phyloP scores from a whole-genome alignment of 2,888 invertebrate genomes.

The Lapara coniferarum region DNA sequence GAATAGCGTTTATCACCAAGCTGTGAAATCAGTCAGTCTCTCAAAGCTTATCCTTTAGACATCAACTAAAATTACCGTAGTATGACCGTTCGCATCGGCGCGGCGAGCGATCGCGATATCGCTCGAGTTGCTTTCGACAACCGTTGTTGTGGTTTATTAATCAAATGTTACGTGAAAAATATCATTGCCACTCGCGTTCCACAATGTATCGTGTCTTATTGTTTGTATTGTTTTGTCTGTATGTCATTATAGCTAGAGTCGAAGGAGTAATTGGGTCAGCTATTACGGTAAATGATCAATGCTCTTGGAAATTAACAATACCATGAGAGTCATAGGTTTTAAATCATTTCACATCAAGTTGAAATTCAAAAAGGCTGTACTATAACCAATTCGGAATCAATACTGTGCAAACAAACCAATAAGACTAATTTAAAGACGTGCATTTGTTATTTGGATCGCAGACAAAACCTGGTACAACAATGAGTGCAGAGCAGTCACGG shows the following conservation, averaged over 20 bases:
- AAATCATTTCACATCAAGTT: background rate
- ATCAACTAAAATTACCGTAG: background rate
- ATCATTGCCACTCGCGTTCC: slow-evolving; percentile 37
- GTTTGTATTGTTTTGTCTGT: background rate
- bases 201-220: slow-evolving; percentile 29
- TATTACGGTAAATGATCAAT: too few species aligned
- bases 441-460: too few species aligned
- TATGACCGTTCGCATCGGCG: slow-evolving; percentile 37
- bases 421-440: too few species aligned
- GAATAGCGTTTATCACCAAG: too few species aligned
- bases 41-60: background rate
- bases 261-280: background rate
- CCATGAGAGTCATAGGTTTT: too few species aligned
- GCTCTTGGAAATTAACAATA: too few species aligned
- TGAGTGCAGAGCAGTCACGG: background rate
- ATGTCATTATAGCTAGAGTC: background rate
- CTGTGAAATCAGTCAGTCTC: background rate
- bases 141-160: slow-evolving; percentile 46
- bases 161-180: slow-evolving; percentile 43
- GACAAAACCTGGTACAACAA: too few species aligned
- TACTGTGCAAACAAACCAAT: too few species aligned
- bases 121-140: slow-evolving; percentile 42
- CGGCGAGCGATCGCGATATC: slow-evolving; percentile 33
- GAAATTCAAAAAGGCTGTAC: too few species aligned
- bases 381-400: too few species aligned